phyloP scores from a whole-genome alignment of 1,140 invertebrate genomes.

The Solenopsis fugax region DNA sequence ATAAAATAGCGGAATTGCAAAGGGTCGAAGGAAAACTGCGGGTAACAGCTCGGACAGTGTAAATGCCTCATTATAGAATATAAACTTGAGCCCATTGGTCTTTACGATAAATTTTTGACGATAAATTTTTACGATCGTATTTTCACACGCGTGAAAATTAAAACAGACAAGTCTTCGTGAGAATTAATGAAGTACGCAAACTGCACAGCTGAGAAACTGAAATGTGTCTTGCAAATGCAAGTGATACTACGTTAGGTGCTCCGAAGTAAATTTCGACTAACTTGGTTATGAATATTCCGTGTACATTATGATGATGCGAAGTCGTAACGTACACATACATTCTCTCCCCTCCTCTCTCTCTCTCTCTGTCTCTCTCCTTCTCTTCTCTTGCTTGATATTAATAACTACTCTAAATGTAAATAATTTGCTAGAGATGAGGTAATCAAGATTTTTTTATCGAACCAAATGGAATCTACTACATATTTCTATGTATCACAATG shows the following conservation, averaged over 20 bases:
- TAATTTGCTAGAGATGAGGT: background rate
- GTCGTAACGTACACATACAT: background rate
- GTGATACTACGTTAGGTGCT: background rate
- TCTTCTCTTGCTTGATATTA: background rate
- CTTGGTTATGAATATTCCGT: constrained; percentile 39
- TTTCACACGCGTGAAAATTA: background rate
- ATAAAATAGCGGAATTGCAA: constrained; percentile 23
- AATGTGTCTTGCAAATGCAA: constrained; percentile 22
- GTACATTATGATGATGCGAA: background rate
- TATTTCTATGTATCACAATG: no score
- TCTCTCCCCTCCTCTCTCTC: constrained; percentile 1
- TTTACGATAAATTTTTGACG: background rate
- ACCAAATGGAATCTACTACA: no score
- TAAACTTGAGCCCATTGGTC: background rate
- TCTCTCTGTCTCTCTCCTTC: background rate
- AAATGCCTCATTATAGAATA: constrained; percentile 30
- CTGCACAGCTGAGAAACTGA: constrained; percentile 10
- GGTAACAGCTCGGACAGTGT: background rate
- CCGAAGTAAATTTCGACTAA: constrained; percentile 27
- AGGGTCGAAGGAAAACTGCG: background rate
- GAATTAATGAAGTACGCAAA: constrained; percentile 24
- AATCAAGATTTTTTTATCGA: no score
- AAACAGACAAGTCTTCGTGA: background rate
- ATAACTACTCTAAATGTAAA: background rate
- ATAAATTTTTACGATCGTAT: constrained; percentile 27